A percentile compares a stretch with the other conserved stretches of the same genome.
phyloP scores from a whole-genome alignment of 2,888 invertebrate genomes.

The Philhelius pedissequus region DNA sequence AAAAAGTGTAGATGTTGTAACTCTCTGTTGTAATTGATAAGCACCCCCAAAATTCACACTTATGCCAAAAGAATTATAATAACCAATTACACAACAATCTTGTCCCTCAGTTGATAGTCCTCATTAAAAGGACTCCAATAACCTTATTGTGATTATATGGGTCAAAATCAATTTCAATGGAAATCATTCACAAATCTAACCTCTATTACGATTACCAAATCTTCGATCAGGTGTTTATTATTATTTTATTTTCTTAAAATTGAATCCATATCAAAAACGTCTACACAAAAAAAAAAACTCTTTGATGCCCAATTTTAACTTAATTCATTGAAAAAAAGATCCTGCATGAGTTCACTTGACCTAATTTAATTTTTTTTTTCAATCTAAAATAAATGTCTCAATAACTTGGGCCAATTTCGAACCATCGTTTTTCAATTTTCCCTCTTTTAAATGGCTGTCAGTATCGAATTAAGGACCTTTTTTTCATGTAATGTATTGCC shows the following conservation, averaged over 20 bases:
- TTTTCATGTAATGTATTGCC: constrained; percentile 12
- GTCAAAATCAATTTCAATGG: too few relatives aligned
- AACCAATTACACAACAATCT: too few relatives aligned
- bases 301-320: background rate
- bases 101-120: too few relatives aligned
- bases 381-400: constrained; percentile 12
- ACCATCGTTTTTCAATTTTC: constrained; percentile 13
- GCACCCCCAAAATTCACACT: too few relatives aligned
- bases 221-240: background rate
- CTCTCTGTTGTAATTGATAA: too few relatives aligned
- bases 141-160: too few relatives aligned
- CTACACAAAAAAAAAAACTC: background rate
- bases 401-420: constrained; percentile 3
- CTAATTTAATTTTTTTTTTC: background rate
- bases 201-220: too few relatives aligned
- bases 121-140: too few relatives aligned
- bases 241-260: background rate
- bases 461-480: constrained; percentile 15
- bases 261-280: background rate
- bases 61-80: too few relatives aligned
- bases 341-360: background rate
- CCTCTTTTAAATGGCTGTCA: background rate
- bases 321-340: background rate
- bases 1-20: too few relatives aligned
- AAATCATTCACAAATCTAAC: too few relatives aligned